A percentile compares a stretch with the other conserved stretches of the same genome.
These are phyloP conservation scores for Archegozetes longisetosus DNA, from an alignment of 1,140 invertebrate genomes.

Conservation along the genomic window DNA sequence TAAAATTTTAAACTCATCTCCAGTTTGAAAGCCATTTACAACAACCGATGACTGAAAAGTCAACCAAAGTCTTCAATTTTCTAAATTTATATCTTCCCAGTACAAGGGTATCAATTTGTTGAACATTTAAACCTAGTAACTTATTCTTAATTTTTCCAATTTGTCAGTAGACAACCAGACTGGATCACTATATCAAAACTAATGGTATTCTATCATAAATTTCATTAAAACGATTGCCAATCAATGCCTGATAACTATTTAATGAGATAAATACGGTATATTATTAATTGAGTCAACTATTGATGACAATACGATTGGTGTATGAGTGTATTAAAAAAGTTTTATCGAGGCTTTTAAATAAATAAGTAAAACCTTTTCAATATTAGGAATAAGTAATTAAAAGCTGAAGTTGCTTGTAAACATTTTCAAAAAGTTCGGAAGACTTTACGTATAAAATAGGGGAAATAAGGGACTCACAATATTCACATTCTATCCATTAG, in stretches of 20 bases:
- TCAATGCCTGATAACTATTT: neutral
- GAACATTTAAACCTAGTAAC: neutral
- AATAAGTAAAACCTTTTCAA: no score
- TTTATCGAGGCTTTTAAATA: no score
- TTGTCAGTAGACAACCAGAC: slow-evolving; percentile 9
- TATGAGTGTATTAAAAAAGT: neutral
- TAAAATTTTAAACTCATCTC: no score
- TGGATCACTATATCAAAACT: slow-evolving; percentile 1
- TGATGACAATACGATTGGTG: neutral
- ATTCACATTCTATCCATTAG: no score
- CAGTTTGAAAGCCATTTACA: no score
- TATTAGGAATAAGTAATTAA: no score
- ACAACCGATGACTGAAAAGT: no score
- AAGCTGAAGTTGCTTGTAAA: no score
- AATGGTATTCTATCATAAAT: neutral
- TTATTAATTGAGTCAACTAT: neutral
- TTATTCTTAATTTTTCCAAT: slow-evolving; percentile 8
- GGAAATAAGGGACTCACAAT: no score
- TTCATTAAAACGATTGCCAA: neutral
- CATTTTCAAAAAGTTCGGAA: no score
- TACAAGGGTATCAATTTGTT: neutral
- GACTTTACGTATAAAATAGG: no score
- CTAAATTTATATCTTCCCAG: slow-evolving; percentile 1
- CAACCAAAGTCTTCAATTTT: no score
- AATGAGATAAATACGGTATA: neutral